Percentiles rank a stretch among this genome's conserved stretches.
Conservation (phyloP, 2,797 vertebrate species). For the Glyptemys insculpta region DNA sequence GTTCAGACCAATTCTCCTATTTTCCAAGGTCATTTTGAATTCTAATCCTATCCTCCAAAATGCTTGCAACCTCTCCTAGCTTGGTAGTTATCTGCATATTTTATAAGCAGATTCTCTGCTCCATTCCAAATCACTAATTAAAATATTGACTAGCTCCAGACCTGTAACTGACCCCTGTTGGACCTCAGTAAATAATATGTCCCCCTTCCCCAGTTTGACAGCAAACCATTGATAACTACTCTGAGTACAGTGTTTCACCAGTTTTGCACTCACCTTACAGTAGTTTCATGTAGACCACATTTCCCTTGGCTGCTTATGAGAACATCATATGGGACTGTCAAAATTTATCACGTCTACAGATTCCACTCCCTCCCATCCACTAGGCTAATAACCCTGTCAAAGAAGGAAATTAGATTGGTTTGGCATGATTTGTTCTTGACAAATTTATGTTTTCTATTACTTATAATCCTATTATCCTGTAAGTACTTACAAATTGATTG, state of each 20-base stretch:
- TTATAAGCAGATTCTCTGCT: background rate
- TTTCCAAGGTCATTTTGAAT: background rate
- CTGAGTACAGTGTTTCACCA: background rate
- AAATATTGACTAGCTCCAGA: background rate
- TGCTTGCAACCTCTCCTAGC: background rate
- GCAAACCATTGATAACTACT: background rate
- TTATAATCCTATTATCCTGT: background rate
- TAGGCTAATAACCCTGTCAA: background rate
- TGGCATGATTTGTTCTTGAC: background rate
- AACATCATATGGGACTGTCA: background rate
- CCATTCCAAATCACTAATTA: background rate
- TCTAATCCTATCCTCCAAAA: background rate
- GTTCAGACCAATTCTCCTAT: background rate
- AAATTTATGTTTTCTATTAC: background rate
- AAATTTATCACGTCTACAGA: background rate
- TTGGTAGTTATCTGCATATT: background rate
- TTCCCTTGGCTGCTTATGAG: background rate
- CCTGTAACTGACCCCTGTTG: background rate
- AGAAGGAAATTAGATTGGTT: background rate
- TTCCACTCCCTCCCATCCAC: background rate
- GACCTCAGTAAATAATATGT: background rate
- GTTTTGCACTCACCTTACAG: background rate
- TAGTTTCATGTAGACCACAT: background rate
- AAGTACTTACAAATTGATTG: background rate
- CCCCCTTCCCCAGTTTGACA: no score